Evolutionary conservation across 2,113 vertebrate genomes (phyloP).

Genomic region (Ceyx melanurus): DNA sequence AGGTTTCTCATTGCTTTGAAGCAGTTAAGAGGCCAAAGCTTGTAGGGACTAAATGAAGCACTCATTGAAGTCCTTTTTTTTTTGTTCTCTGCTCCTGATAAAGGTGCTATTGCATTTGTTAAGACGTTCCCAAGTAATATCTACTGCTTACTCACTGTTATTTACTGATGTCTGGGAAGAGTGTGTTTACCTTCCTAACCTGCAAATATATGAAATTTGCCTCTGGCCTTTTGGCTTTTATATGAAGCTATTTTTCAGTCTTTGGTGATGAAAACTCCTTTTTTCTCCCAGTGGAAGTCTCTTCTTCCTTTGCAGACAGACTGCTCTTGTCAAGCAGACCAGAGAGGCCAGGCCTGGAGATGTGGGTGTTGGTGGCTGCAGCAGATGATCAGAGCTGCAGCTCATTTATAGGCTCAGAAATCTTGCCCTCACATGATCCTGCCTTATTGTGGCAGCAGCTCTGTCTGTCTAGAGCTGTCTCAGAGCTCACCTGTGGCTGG

Average conservation of each 20-base stretch:
- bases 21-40: background rate
- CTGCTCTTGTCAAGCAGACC: background rate
- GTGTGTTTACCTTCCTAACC: background rate
- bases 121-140: slow-evolving; percentile 31
- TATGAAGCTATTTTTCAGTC: slow-evolving; percentile 70
- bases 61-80: background rate
- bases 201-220: slow-evolving; percentile 64
- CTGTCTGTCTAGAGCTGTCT: background rate
- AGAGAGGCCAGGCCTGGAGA: background rate
- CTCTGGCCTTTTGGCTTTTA: slow-evolving; percentile 56
- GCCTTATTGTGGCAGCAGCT: background rate
- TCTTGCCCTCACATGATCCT: background rate
- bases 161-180: slow-evolving; percentile 41
- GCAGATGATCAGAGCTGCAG: background rate
- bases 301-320: background rate
- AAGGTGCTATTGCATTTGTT: background rate
- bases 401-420: background rate
- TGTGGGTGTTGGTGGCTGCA: background rate
- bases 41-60: background rate
- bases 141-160: slow-evolving; percentile 55
- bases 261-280: slow-evolving; percentile 51
- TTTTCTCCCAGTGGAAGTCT: background rate
- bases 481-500: background rate
- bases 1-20: background rate
- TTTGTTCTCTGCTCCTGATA: background rate